Base-by-base conservation (phyloP, 2,113 vertebrate genomes). In the Antigone vipio region DNA sequence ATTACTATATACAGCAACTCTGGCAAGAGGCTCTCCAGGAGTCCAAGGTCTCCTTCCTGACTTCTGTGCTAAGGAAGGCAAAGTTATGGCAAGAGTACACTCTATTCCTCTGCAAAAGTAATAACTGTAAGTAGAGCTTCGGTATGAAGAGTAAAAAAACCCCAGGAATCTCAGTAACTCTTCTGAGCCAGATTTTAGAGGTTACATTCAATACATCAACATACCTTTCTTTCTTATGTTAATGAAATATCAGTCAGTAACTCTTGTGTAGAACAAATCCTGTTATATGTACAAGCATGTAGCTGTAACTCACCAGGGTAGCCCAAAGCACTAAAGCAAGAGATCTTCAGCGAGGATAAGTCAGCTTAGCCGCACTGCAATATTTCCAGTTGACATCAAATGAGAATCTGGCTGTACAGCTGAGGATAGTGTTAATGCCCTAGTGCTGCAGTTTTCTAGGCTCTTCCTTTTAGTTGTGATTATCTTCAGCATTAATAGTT, bases 161-260 rank as follows among this genome's bases (percentile, higher is more conserved):
- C 1, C 56, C 55, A 67, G 45, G 38, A 85, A 85, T 50, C 50
- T 74, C 58, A 82, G 18, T 68, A 89, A 50, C 21, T 71, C 9
- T 24, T 66, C 40, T 34, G 15, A 89, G 88, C 9, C 82, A 89
- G 32, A 64, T 88, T 89, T 83, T 69, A 80, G 45, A 55, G n/a
- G 27, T 92, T 94, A 47, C 11, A 19, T 73, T 84, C 42, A 73
- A 58, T 68, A 59, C 27, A 62, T 45, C 81, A 94, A 53, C 66
- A 79, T 69, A 79, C 38, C 8, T 69, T 85, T 79, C 67, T 90
- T 93, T 89, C n/a, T 80, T 66, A 93, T 62, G 55, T 60, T 82
- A 85, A 91, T 94, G 62, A 91, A 87, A 60, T 53, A 75, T 72
- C 49, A 81, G 27, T 63, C 81, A 90, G 58, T 83, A 96, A 79